Percentiles rank a stretch among this genome's conserved stretches.
phyloP scores from a whole-genome alignment of 2,888 invertebrate species.

The Lampropteryx suffumata region DNA sequence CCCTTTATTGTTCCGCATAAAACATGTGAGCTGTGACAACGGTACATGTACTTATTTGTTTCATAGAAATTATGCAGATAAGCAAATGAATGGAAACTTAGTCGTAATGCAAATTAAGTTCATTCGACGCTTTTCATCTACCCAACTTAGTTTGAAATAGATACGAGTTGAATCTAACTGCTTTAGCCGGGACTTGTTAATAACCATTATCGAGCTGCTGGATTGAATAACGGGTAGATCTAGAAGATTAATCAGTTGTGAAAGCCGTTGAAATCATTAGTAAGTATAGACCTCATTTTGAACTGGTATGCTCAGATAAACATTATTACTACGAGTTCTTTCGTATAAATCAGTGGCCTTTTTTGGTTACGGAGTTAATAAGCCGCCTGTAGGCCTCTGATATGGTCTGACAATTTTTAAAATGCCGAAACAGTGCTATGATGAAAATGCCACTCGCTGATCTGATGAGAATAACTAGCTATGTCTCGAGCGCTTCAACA shows the following conservation, averaged over 20 bases:
- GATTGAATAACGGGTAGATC: slow-evolving; percentile 37
- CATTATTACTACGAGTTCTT: too few relatives aligned
- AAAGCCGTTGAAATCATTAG: slow-evolving; percentile 9
- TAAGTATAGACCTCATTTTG: background rate
- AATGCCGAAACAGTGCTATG: too few relatives aligned
- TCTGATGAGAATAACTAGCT: too few relatives aligned
- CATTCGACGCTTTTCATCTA: slow-evolving; percentile 66
- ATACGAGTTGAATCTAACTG: slow-evolving; percentile 47
- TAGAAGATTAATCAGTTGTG: slow-evolving; percentile 19
- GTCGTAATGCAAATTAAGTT: slow-evolving; percentile 75
- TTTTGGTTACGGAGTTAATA: too few relatives aligned
- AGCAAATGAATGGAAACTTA: slow-evolving; percentile 77
- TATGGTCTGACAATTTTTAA: too few relatives aligned
- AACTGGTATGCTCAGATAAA: too few relatives aligned
- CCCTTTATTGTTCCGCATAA: slow-evolving; percentile 73
- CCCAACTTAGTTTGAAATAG: slow-evolving; percentile 63
- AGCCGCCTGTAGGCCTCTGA: too few relatives aligned
- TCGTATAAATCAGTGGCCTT: too few relatives aligned
- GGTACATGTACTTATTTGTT: slow-evolving; percentile 64
- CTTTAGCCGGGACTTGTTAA: slow-evolving; percentile 46
- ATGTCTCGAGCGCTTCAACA: too few relatives aligned
- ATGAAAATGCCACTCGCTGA: too few relatives aligned
- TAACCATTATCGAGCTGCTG: slow-evolving; percentile 52
- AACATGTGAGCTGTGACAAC: slow-evolving; percentile 72
- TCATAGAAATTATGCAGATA: slow-evolving; percentile 79